Percentiles rank a stretch among this genome's conserved stretches.
Conservation (phyloP, 2,888 invertebrate genomes). For the Eurytoma californica region DNA sequence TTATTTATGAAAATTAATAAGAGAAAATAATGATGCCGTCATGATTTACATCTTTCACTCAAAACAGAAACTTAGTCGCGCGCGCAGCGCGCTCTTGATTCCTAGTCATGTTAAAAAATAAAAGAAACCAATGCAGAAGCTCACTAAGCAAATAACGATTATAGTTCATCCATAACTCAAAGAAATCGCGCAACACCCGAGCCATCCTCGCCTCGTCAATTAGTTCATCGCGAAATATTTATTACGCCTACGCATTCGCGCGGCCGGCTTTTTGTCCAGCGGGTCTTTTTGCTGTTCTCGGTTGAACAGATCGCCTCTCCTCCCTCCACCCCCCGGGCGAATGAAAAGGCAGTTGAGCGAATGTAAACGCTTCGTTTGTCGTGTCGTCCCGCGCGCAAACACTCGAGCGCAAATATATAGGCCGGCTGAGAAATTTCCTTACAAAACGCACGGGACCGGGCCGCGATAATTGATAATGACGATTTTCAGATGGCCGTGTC, state of each 20-base stretch:
- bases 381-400: not conserved
- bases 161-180: no score
- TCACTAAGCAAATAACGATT: no score
- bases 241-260: not conserved
- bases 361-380: not conserved
- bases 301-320: not conserved
- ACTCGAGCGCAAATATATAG: not conserved
- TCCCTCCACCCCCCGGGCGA: constrained; percentile 9
- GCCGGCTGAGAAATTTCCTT: not conserved
- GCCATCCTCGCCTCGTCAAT: no score
- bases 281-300: constrained; percentile 4
- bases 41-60: no score
- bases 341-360: constrained; percentile 31
- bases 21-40: no score
- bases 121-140: no score
- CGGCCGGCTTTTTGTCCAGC: not conserved
- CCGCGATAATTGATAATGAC: constrained; percentile 16
- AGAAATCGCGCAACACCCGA: no score
- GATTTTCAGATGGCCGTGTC: not conserved
- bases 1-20: no score
- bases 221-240: no score
- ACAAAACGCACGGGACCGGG: not conserved
- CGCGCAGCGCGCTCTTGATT: no score
- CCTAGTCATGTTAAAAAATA: no score
- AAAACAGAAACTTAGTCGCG: no score